These are phyloP conservation scores for Tribolium madens DNA, from an alignment of 1,140 invertebrate species.

Conservation along the genomic window DNA sequence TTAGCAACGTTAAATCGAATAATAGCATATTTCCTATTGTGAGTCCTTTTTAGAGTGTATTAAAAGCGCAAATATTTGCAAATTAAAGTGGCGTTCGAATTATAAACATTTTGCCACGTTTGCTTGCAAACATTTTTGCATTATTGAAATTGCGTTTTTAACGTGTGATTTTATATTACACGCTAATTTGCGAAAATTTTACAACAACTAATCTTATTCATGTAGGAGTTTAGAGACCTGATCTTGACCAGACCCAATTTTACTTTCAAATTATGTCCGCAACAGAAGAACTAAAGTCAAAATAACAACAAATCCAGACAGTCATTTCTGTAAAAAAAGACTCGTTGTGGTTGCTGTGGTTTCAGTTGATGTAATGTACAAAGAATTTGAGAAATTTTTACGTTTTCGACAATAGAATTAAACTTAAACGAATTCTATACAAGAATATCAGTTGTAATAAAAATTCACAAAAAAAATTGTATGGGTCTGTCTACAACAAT, in stretches of 20 bases:
- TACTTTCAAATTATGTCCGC: slow-evolving; percentile 18
- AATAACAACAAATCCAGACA: not conserved
- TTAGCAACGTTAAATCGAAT: not conserved
- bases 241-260: slow-evolving; percentile 29
- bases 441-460: too few species aligned
- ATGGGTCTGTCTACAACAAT: too few species aligned
- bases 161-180: not conserved
- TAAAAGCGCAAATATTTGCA: slow-evolving; percentile 21
- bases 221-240: slow-evolving; percentile 21
- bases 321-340: not conserved
- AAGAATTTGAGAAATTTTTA: not conserved
- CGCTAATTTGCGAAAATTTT: slow-evolving; percentile 12
- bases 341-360: not conserved
- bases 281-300: not conserved
- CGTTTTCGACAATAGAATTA: too few species aligned
- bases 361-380: not conserved
- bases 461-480: too few species aligned
- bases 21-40: slow-evolving; percentile 7
- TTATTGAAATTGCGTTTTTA: not conserved
- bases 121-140: not conserved
- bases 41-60: not conserved
- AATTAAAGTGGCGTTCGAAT: slow-evolving; percentile 9
- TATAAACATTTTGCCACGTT: slow-evolving; percentile 31
- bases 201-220: slow-evolving; percentile 7
- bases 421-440: too few species aligned